Evolutionary conservation across 2,113 vertebrate genomes (phyloP), one percentile per base, ranked within the genome.

Genomic region (Grammomys surdaster): DNA sequence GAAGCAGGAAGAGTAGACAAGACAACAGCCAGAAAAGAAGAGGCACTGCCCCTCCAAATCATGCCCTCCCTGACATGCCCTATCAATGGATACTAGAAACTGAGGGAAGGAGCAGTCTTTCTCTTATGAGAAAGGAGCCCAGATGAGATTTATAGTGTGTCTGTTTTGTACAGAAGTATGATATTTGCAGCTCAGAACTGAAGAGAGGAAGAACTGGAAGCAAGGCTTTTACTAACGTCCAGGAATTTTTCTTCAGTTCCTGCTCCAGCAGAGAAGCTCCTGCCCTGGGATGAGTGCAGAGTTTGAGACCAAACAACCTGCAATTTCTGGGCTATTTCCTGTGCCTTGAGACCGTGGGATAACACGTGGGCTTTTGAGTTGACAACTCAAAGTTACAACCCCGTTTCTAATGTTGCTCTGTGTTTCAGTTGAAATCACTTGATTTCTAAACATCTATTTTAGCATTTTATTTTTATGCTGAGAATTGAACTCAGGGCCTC

Each of bases 361-460:
- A 51, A 51, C 51, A 51, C 9, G 11, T 11, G 51, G 51, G 51
- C 51, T 11, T 72, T 58, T 1, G 28, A 95, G 43, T 58, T 17
- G 1, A 76, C 0, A n/a, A 1, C 51, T 80, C 82, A 43, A 76
- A 51, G 36, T 81, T 88, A 72, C 63, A 70, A 28, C 28, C 43
- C 40, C 26, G 17, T 78, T 94, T 94, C 77, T 70, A 86, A n/a
- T 54, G 7, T n/a, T 73, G 5, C 33, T 73, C 88, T 95, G 54
- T 48, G 26, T 85, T 96, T 88, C n/a, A 36, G n/a, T 65, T 88
- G 5, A 82, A 81, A 24, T 95, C 56, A 48, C 75, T 65, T 91
- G 65, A 58, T 43, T 13, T 63, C 36, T 88, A 31, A 91, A 54
- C 65, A 33, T 54, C 2, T 93, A 20, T 28, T 84, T 85, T 85